Conservation (phyloP, 2,888 invertebrate species). For the Germaria angustata region DNA sequence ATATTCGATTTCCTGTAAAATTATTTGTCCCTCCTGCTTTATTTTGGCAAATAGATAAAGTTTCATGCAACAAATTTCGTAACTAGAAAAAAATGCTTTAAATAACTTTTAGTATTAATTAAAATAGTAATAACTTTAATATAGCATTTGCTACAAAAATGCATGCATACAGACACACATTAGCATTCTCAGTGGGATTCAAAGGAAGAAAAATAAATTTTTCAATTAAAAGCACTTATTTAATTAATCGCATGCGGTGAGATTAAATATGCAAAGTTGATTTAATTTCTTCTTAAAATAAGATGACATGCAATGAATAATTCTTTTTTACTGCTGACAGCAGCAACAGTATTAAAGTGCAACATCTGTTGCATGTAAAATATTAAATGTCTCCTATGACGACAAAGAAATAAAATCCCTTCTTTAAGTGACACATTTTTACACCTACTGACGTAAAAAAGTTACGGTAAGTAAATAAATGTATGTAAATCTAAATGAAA, state of each 20-base stretch:
- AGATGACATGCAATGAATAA: slow-evolving; percentile 42
- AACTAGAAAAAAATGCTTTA: too few relatives aligned
- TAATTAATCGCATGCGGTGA: slow-evolving; percentile 22
- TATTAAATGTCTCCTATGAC: not conserved
- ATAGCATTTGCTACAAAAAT: too few relatives aligned
- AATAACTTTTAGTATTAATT: too few relatives aligned
- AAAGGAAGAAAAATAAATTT: not conserved
- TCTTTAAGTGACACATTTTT: slow-evolving; percentile 37
- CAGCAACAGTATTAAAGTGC: not conserved
- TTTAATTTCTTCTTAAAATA: not conserved
- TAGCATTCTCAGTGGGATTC: not conserved
- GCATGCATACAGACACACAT: too few relatives aligned
- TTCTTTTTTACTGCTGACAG: not conserved
- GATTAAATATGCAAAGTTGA: slow-evolving; percentile 39
- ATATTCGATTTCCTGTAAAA: too few relatives aligned
- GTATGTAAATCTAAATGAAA: not conserved
- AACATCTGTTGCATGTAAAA: slow-evolving; percentile 39
- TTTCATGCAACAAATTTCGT: too few relatives aligned
- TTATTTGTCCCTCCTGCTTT: too few relatives aligned
- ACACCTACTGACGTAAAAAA: slow-evolving; percentile 31
- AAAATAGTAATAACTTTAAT: too few relatives aligned
- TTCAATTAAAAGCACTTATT: slow-evolving; percentile 24
- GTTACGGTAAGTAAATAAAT: not conserved
- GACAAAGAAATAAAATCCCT: slow-evolving; percentile 26
- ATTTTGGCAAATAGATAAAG: too few relatives aligned